Evolutionary conservation across 92 coral and sea anemone genomes (phyloP), one percentile per base, ranked within the genome.

Genomic region (Epizoanthus scotinus): DNA sequence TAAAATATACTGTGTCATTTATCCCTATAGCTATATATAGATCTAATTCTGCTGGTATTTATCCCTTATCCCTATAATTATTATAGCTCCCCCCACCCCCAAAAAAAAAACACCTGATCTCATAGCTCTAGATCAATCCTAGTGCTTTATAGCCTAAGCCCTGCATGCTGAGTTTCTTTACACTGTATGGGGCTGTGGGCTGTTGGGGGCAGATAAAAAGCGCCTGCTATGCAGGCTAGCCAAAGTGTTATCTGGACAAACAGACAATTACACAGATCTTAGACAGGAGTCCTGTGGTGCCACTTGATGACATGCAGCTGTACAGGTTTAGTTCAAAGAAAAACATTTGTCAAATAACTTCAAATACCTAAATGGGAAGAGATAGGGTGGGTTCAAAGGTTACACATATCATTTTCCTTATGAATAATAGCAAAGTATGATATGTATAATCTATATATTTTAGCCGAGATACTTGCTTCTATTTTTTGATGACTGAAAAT

Each of bases 381-480:
- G 79, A 73, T 54, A 36, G 56, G 52, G 14, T 55, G 40, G 63
- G 78, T 55, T 55, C 64, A 72, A 53, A 13, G 64, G 63, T 54
- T 25, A 27, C 27, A 44, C 8, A 22, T 12, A 22, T 12, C 42
- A 10, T 13, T 63, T 63, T 63, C 44, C 20, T 63, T 21, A 29
- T 21, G 28, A 63, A 27, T 12, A 63, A 63, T 63, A 63, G 36
- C 1, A 63, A 1, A 1, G 8, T 3, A 17, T 1, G 38, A 26
- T 15, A 0, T 26, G 19, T 12, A 22, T 24, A 8, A 12, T 1
- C 67, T 62, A 34, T 34, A 34, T n/a, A 34, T 34, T 7, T 12
- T 27, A 25, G 28, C 67, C 34, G 67, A 62, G 25, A 17, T 24
- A 62, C 13, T 26, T 14, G 68, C 2, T 26, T 20, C 18, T 15